Percentiles rank a stretch among this genome's conserved stretches.
Conservation (phyloP, 2,113 vertebrate species). For the Zosterops pallidus region DNA sequence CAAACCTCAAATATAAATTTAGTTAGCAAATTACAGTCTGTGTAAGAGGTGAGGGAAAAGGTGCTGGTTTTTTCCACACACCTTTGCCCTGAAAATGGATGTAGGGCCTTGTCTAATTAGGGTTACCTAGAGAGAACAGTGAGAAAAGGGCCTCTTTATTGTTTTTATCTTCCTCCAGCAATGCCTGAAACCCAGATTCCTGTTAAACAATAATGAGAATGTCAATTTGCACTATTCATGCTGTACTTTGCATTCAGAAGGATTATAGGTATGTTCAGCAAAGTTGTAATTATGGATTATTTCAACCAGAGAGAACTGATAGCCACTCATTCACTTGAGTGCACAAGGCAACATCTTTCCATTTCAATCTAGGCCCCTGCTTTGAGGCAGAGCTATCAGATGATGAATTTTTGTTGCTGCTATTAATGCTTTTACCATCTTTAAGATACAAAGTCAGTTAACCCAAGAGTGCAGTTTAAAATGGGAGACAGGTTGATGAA, state of each 20-base stretch:
- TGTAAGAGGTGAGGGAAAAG: background rate
- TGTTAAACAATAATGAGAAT: background rate
- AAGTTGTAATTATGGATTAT: background rate
- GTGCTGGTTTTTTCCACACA: background rate
- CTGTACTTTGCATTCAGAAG: background rate
- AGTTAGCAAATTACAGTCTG: background rate
- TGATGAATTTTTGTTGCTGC: background rate
- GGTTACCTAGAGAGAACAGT: background rate
- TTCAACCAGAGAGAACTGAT: background rate
- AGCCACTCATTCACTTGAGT: background rate
- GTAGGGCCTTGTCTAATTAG: background rate
- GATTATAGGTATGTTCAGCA: background rate
- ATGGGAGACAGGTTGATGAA: conserved; percentile 64
- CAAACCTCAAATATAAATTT: background rate
- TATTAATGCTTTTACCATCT: background rate
- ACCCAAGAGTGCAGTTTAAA: conserved; percentile 75
- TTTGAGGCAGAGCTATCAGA: background rate
- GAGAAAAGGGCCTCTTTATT: background rate
- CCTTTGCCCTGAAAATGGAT: background rate
- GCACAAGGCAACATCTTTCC: background rate
- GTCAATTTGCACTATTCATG: background rate
- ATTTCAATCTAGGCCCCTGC: background rate
- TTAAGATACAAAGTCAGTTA: conserved; percentile 71
- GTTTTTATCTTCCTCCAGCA: background rate
- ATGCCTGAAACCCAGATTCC: background rate